Percentiles rank a stretch among this genome's conserved stretches.
Evolutionary conservation across 30 jellyfish, hydroid and myxozoan species (phyloP).

Genomic region (Aurelia sp.): DNA sequence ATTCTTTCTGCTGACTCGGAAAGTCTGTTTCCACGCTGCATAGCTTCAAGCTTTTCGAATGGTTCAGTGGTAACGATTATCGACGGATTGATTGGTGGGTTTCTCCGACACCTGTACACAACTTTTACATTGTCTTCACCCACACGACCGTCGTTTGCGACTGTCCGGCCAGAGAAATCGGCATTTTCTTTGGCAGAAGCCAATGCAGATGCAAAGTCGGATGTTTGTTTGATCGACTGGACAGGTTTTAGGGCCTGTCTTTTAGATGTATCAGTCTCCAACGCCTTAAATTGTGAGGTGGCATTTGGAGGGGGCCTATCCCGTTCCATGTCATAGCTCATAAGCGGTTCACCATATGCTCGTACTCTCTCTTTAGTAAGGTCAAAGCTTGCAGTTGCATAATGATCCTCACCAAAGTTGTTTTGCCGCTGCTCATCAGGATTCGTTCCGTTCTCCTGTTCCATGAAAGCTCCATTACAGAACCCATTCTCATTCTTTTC

Average conservation of each 20-base stretch:
- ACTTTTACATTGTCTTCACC: not conserved
- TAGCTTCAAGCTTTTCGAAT: not conserved
- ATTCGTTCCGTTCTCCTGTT: too few species aligned
- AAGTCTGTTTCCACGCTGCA: not conserved
- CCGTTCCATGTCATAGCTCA: not conserved
- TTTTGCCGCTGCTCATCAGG: not conserved
- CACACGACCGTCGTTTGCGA: not conserved
- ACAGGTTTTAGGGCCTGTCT: not conserved
- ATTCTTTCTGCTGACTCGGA: not conserved
- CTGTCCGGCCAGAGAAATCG: not conserved
- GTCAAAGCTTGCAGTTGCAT: not conserved
- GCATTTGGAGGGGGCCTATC: not conserved
- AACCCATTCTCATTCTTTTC: too few species aligned
- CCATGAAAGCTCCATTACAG: too few species aligned
- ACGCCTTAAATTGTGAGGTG: not conserved
- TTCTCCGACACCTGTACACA: slow-evolving; percentile 13
- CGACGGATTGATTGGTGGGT: slow-evolving; percentile 54
- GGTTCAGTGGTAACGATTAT: slow-evolving; percentile 52
- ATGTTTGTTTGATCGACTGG: not conserved
- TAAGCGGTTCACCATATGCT: slow-evolving; percentile 12
- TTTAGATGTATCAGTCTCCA: not conserved
- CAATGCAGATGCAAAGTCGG: not conserved
- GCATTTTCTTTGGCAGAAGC: not conserved
- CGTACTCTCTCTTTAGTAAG: not conserved
- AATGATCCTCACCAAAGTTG: not conserved